Base-by-base conservation (phyloP, 2,888 invertebrate species). In the Limnephilus marmoratus region DNA sequence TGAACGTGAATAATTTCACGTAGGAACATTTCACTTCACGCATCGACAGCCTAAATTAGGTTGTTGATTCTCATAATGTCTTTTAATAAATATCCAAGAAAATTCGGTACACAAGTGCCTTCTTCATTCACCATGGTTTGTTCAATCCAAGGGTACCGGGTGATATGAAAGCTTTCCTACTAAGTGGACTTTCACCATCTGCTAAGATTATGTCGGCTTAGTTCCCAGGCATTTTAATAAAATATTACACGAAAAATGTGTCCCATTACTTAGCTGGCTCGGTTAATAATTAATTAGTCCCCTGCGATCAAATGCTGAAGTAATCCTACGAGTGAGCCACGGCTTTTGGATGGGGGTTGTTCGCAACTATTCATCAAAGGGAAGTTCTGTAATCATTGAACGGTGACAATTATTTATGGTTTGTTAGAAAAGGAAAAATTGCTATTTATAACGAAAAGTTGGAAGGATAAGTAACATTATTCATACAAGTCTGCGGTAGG, bases 171-270 rank as follows among this genome's bases (percentile, higher is more conserved):
- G 87, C 90, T 49, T 86, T 83, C 90, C 85, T n/a, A 45, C 45
- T 90, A 90, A 92, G 86, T 90, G 90, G 90, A 81, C 86, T 87
- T 90, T 31, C 90, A 29, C 85, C 90, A 81, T 86, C 83, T 92
- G 41, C n/a, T 34, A 49, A 82, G 92, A 92, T 92, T 90, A 92
- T 49, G 92, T 86, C 90, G 81, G 85, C 90, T 92, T 92, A 90
- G 45, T 90, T 34, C 29, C 86, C 85, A 81, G 45, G 92, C 85
- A 86, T 90, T 92, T 92, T 90, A 90, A 92, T 92, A 92, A 90
- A 86, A 68, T 90, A 92, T 90, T 13, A 34, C 82, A 18, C 82
- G 34, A 89, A 89, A 89, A 81, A 89, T 89, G 88, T 80, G 88
- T 89, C 88, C 88, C 88, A 41, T 89, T 89, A 89, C 88, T 89